phyloP scores from a whole-genome alignment of 2,888 invertebrate species.

The Gastracanthus pulcherrimus region DNA sequence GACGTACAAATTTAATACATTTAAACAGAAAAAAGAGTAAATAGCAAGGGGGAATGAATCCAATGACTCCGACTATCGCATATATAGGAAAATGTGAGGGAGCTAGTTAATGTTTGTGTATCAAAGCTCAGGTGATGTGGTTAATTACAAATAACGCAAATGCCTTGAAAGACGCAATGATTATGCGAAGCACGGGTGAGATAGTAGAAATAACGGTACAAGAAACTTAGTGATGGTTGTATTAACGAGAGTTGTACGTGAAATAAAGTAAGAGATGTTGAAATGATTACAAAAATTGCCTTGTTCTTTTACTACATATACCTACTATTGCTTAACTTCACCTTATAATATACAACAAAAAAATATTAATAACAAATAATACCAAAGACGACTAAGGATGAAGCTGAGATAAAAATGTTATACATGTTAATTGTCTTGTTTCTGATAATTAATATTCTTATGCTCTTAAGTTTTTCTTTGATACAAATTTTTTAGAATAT shows the following conservation, averaged over 20 bases:
- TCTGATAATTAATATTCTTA: too few relatives aligned
- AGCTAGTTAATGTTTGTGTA: constrained; percentile 35
- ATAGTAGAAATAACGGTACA: constrained; percentile 10
- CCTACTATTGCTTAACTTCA: too few relatives aligned
- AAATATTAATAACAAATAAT: too few relatives aligned
- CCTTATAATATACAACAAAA: too few relatives aligned
- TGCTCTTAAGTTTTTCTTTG: too few relatives aligned
- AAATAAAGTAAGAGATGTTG: constrained; percentile 47
- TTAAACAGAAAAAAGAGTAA: neutral
- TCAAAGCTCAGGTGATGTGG: constrained; percentile 11
- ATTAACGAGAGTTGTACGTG: constrained; percentile 29
- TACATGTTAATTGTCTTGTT: too few relatives aligned
- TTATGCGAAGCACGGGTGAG: constrained; percentile 16
- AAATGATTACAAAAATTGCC: constrained; percentile 4
- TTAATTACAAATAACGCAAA: constrained; percentile 25
- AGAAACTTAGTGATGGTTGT: constrained; percentile 33
- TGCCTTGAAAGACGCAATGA: constrained; percentile 39
- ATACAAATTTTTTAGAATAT: too few relatives aligned
- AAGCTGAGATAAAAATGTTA: too few relatives aligned
- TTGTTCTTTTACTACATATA: neutral
- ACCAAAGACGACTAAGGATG: too few relatives aligned
- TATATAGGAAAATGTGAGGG: neutral
- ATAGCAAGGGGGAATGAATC: neutral
- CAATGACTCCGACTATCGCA: neutral
- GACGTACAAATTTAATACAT: constrained; percentile 33